Evolutionary conservation across 1,140 invertebrate species (phyloP).

Genomic region (Thalassaphorura encarpata): DNA sequence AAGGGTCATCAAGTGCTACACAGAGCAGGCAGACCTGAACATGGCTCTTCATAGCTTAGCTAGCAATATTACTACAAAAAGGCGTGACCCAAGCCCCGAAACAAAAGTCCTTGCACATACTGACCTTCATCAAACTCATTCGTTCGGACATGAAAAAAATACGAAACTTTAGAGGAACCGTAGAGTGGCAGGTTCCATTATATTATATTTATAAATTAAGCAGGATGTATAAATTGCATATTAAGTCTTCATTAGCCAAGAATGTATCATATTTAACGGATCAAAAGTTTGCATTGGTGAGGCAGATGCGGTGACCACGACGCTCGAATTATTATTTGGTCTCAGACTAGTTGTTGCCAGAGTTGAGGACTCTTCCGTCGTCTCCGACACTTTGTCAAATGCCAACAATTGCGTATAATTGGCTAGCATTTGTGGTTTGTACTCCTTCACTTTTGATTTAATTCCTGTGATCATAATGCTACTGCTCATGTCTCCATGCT

Average conservation of each 20-base stretch:
- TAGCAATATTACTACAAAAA: too few relatives aligned
- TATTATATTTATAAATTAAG: background rate
- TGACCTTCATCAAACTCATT: too few relatives aligned
- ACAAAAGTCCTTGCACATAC: too few relatives aligned
- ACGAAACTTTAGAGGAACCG: too few relatives aligned
- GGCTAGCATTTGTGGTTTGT: constrained; percentile 31
- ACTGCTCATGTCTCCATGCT: constrained; percentile 10
- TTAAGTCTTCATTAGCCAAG: constrained; percentile 18
- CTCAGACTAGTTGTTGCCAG: background rate
- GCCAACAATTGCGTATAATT: constrained; percentile 23
- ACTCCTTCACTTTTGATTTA: constrained; percentile 31
- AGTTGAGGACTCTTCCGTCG: background rate
- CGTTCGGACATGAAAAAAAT: too few relatives aligned
- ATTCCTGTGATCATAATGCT: constrained; percentile 23
- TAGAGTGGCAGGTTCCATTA: background rate
- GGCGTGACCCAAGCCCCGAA: too few relatives aligned
- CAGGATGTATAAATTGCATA: background rate
- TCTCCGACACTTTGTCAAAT: constrained; percentile 28
- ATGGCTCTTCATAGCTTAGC: too few relatives aligned
- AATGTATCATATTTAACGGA: constrained; percentile 30
- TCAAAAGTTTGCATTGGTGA: constrained; percentile 30
- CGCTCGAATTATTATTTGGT: background rate
- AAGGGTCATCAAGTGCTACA: too few relatives aligned
- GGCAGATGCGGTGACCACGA: constrained; percentile 11
- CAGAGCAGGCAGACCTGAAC: too few relatives aligned